Conservation (phyloP, 2,113 vertebrate species). For the Athene cunicularia region DNA sequence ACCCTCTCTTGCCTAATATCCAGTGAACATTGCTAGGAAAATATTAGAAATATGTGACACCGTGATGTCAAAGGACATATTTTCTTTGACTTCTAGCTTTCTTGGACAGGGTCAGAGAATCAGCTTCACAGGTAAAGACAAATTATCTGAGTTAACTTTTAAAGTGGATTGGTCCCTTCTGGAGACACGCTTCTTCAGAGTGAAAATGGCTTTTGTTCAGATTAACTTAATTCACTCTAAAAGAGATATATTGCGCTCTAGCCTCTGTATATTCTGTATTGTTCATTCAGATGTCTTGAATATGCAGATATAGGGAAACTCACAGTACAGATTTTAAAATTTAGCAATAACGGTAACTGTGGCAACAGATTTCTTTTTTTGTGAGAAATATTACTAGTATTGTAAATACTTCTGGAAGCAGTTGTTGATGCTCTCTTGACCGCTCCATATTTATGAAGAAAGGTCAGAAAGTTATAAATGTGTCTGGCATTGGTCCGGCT, state of each 20-base stretch:
- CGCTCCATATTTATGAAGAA: slow-evolving; percentile 18
- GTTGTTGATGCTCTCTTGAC: neutral
- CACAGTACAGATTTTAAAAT: neutral
- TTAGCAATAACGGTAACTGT: neutral
- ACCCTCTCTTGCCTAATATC: neutral
- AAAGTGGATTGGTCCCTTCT: neutral
- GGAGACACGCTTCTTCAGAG: neutral
- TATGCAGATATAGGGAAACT: neutral
- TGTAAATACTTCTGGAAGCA: neutral
- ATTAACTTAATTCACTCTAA: neutral
- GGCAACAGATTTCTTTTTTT: neutral
- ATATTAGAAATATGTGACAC: neutral
- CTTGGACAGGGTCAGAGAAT: neutral
- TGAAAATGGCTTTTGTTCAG: neutral
- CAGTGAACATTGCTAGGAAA: neutral
- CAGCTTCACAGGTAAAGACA: neutral
- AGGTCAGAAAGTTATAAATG: neutral
- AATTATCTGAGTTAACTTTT: neutral
- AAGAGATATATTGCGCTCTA: neutral
- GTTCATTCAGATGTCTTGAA: neutral
- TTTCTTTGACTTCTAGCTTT: neutral
- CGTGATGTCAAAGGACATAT: neutral
- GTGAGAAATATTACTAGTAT: neutral
- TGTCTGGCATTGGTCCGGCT: neutral
- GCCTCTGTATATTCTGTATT: neutral